phyloP scores from a whole-genome alignment of 2,888 invertebrate species.

The Pollenia labialis region DNA sequence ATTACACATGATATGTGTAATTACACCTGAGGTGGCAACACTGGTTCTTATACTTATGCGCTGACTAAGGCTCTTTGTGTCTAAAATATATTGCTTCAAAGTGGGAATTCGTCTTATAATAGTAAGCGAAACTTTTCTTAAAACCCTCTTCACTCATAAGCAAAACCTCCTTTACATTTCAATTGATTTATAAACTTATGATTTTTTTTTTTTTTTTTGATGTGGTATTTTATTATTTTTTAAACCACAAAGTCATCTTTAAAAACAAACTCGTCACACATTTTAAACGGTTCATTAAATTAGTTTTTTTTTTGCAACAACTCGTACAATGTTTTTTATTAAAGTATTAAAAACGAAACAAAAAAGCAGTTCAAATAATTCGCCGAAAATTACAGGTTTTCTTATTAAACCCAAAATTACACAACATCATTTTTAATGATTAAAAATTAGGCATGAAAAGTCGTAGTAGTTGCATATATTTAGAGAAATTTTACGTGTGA shows the following conservation, averaged over 20 bases:
- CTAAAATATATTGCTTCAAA: too few relatives aligned
- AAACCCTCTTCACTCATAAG: background rate
- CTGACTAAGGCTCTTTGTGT: too few relatives aligned
- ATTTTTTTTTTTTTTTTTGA: background rate
- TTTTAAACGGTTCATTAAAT: slow-evolving; percentile 26
- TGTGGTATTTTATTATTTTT: slow-evolving; percentile 6
- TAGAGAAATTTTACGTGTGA: background rate
- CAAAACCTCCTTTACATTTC: background rate
- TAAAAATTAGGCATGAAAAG: background rate
- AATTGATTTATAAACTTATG: background rate
- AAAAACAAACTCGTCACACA: slow-evolving; percentile 6
- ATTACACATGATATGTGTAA: too few relatives aligned
- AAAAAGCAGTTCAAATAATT: background rate
- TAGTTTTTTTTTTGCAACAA: background rate
- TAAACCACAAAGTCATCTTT: slow-evolving; percentile 4
- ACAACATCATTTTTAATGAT: background rate
- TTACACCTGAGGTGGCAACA: too few relatives aligned
- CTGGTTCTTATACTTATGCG: too few relatives aligned
- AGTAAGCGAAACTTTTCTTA: too few relatives aligned
- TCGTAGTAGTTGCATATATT: background rate
- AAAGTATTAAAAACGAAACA: background rate
- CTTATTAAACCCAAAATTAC: slow-evolving; percentile 10
- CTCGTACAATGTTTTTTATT: background rate
- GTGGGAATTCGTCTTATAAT: too few relatives aligned
- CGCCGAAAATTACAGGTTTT: background rate